A percentile compares a stretch with the other conserved stretches of the same genome.
phyloP scores from a whole-genome alignment of 2,888 invertebrate genomes.

The Nebria brevicollis region DNA sequence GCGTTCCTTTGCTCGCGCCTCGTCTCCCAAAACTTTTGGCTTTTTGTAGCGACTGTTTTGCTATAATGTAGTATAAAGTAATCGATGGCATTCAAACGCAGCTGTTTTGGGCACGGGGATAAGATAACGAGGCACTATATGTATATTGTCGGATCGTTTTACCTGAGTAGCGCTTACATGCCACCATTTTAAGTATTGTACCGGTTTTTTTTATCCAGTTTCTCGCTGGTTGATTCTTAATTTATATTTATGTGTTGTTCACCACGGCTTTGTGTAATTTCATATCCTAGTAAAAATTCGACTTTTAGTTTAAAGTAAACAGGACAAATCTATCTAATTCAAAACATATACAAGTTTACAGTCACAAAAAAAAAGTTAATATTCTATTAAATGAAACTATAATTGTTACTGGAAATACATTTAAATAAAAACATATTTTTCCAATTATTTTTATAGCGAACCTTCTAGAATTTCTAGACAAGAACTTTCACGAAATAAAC shows the following conservation, averaged over 20 bases:
- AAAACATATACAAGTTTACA: too few relatives aligned
- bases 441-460: neutral
- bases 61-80: neutral
- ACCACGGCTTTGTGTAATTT: slow-evolving; percentile 41
- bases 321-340: neutral
- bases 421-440: neutral
- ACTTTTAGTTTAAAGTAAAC: slow-evolving; percentile 15
- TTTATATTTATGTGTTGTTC: slow-evolving; percentile 41
- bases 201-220: slow-evolving; percentile 36
- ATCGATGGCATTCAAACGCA: slow-evolving; percentile 6
- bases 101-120: slow-evolving; percentile 18
- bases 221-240: slow-evolving; percentile 20
- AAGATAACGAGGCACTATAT: slow-evolving; percentile 5
- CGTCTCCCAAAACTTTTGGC: neutral
- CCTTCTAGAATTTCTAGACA: neutral
- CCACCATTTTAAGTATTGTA: slow-evolving; percentile 47
- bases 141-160: slow-evolving; percentile 31
- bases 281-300: slow-evolving; percentile 37
- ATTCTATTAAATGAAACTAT: too few relatives aligned
- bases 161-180: slow-evolving; percentile 42
- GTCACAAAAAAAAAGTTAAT: too few relatives aligned
- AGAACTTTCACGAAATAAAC: neutral
- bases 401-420: too few relatives aligned
- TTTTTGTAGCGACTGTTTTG: neutral
- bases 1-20: neutral